Base-by-base conservation (phyloP, 2,888 invertebrate genomes). In the Girardia tigrina region DNA sequence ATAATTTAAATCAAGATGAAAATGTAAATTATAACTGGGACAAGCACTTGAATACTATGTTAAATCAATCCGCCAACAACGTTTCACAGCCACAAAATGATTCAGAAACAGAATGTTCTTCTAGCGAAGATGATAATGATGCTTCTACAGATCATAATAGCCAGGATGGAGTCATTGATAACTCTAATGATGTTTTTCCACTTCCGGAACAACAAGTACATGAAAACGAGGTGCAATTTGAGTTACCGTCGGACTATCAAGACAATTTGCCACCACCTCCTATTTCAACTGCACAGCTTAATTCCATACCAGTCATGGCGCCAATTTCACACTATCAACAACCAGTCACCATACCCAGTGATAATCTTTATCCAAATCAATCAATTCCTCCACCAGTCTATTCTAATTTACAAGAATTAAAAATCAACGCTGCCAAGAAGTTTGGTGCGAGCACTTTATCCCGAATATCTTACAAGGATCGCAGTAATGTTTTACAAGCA, bases 81-180 rank as follows among this genome's bases (percentile, higher is more conserved):
- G 56, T 12, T 12, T 56, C 56, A 4, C 56, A 56, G n/a, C 56
- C n/a, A 56, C 56, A 56, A 56, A 56, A 8, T 56, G 56, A 56
- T 8, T 56, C 56, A 56, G 56, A 56, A 20, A 56, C 56, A 8
- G 56, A 56, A 56, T 56, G 56, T 56, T 56, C 56, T 20, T 56
- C 56, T 12, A 56, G 56, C 23, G 56, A 56, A 56, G 56, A 56
- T 56, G 56, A 56, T 20, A 56, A 56, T 56, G 56, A 56, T 56
- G 56, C 56, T 20, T 56, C 56, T 12, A 56, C 56, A 20, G 56
- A 56, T 56, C 56, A 56, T 16, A 56, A 56, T 56, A 56, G 56
- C 56, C 56, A 56, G n/a, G 56, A 56, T 56, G 56, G 56, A 56
- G n/a, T 56, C n/a, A 56, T 56, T 16, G 56, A 56, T n/a, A 56